Conservation (phyloP, 2,113 vertebrate species). For the Laticauda colubrina region DNA sequence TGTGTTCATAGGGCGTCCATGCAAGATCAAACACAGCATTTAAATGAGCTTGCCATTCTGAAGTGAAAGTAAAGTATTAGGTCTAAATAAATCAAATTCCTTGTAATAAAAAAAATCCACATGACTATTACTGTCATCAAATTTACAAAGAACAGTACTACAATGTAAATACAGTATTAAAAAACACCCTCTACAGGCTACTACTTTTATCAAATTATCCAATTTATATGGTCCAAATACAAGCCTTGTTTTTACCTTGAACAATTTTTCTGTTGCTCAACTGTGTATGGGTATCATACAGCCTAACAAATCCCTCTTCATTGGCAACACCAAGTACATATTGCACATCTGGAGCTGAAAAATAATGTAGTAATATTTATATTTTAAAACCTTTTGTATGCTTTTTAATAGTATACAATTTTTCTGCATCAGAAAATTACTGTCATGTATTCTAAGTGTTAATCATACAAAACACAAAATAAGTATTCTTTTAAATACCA, state of each 20-base stretch:
- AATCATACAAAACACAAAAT: not conserved
- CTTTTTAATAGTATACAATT: not conserved
- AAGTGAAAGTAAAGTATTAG: constrained; percentile 53
- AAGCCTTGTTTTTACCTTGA: constrained; percentile 74
- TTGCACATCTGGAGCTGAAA: constrained; percentile 71
- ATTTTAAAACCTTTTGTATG: not conserved
- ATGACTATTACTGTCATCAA: not conserved
- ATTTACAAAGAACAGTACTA: not conserved
- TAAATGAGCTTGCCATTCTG: constrained; percentile 94
- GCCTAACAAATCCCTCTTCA: constrained; percentile 89
- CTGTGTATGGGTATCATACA: constrained; percentile 84
- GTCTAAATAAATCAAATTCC: not conserved
- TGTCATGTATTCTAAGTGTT: not conserved
- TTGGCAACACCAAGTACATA: constrained; percentile 87
- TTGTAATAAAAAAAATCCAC: not conserved
- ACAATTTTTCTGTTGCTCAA: constrained; percentile 67
- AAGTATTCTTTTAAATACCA: not conserved
- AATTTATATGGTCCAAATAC: not conserved
- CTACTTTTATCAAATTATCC: not conserved
- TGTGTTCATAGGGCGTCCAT: constrained; percentile 90
- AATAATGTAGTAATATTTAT: not conserved
- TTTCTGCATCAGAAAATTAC: not conserved
- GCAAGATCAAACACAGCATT: constrained; percentile 97
- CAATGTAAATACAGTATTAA: not conserved
- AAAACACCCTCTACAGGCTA: not conserved